A percentile compares a stretch with the other conserved stretches of the same genome.
These are phyloP conservation scores for Clusia tigrina DNA, from an alignment of 2,888 invertebrate species.

Conservation along the genomic window DNA sequence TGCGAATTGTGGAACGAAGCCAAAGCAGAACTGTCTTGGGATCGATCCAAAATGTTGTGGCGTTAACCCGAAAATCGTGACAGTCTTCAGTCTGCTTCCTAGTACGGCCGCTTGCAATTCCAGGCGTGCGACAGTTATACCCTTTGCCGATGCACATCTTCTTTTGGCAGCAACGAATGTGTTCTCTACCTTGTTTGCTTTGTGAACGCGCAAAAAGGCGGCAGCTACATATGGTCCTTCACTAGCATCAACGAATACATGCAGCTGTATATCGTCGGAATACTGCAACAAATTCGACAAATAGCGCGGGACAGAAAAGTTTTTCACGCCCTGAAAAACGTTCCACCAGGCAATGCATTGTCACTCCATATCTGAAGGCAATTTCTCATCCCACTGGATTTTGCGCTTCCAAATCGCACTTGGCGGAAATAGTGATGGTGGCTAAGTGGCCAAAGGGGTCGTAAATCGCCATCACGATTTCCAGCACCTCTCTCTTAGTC, in stretches of 20 bases:
- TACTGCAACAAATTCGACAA: background rate
- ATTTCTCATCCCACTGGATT: constrained; percentile 16
- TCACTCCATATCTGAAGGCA: background rate
- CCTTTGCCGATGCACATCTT: constrained; percentile 6
- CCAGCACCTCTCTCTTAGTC: constrained; percentile 39
- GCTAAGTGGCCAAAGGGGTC: constrained; percentile 42
- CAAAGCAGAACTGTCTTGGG: too few relatives aligned
- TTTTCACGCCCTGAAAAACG: background rate
- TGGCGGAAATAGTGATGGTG: constrained; percentile 33
- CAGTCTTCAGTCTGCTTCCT: background rate
- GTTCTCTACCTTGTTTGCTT: background rate
- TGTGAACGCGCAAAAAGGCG: constrained; percentile 14
- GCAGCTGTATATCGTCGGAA: constrained; percentile 6
- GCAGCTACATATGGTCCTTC: constrained; percentile 7
- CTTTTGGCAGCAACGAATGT: constrained; percentile 19
- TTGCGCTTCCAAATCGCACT: constrained; percentile 20
- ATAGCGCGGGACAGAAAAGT: constrained; percentile 5
- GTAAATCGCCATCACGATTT: constrained; percentile 43
- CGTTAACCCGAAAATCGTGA: background rate
- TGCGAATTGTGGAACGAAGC: too few relatives aligned
- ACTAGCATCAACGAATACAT: constrained; percentile 16
- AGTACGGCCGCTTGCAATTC: constrained; percentile 14
- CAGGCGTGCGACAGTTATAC: background rate
- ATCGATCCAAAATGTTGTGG: background rate
- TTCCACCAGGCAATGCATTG: constrained; percentile 7